phyloP scores from a whole-genome alignment of 2,797 vertebrate genomes.

The Silurus aristotelis region DNA sequence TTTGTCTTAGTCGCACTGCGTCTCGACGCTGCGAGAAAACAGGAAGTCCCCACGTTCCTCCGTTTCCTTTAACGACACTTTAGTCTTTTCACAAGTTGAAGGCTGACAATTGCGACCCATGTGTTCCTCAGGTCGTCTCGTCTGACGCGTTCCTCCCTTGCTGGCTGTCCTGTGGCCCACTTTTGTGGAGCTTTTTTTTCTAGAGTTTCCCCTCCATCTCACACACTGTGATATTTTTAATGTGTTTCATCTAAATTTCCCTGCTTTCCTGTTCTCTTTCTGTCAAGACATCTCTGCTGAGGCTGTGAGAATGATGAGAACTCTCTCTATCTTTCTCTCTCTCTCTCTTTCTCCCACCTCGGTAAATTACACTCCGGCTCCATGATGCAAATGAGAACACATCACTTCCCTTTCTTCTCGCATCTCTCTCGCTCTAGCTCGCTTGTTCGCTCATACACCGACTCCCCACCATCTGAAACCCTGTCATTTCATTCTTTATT shows the following conservation, averaged over 20 bases:
- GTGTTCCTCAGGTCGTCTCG: background rate
- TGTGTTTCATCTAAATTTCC: background rate
- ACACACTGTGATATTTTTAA: background rate
- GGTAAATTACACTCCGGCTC: background rate
- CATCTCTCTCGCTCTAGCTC: background rate
- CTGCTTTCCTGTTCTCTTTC: slow-evolving; percentile 4
- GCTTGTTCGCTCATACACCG: background rate
- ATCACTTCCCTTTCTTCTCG: slow-evolving; percentile 13
- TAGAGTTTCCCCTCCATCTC: slow-evolving; percentile 10
- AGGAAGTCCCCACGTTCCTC: background rate
- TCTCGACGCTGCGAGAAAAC: background rate
- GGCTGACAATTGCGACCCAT: background rate
- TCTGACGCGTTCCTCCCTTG: background rate
- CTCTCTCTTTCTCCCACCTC: background rate
- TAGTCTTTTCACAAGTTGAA: background rate
- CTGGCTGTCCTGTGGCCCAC: background rate
- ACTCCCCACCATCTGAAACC: background rate
- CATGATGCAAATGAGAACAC: slow-evolving; percentile 12
- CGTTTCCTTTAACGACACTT: background rate
- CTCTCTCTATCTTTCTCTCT: background rate
- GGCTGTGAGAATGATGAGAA: background rate
- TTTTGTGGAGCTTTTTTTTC: background rate
- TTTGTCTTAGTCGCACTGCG: background rate
- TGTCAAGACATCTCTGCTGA: background rate
- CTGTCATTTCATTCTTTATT: slow-evolving; percentile 10